phyloP scores from a whole-genome alignment of 2,797 vertebrate species.

The Esox masquinongy region DNA sequence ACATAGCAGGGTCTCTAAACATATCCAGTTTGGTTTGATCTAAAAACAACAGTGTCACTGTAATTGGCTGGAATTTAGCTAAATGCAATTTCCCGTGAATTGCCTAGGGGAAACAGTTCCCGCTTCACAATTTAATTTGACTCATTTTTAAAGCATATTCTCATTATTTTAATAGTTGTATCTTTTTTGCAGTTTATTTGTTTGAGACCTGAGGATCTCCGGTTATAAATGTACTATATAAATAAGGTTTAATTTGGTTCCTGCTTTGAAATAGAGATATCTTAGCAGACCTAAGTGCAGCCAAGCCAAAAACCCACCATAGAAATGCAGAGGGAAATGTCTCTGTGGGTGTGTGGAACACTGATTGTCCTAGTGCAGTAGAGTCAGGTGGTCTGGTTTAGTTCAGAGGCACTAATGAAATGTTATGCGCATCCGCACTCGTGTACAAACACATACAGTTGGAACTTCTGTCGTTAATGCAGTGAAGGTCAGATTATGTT shows the following conservation, averaged over 20 bases:
- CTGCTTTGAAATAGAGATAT: too few species aligned
- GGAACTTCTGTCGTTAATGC: too few species aligned
- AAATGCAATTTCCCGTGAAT: not conserved
- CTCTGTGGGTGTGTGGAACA: not conserved
- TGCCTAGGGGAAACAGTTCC: not conserved
- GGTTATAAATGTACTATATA: too few species aligned
- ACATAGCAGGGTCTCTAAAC: not conserved
- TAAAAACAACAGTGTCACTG: not conserved
- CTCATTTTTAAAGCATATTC: too few species aligned
- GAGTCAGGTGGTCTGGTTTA: constrained; percentile 23
- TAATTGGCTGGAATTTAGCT: not conserved
- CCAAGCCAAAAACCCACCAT: not conserved
- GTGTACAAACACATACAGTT: not conserved
- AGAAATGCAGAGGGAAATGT: too few species aligned
- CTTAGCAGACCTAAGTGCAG: too few species aligned
- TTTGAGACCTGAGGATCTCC: too few species aligned
- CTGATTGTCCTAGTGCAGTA: not conserved
- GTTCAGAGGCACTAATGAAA: constrained; percentile 24
- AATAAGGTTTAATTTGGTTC: too few species aligned
- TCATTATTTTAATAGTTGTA: too few species aligned
- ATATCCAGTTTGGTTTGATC: not conserved
- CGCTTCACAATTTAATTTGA: too few species aligned
- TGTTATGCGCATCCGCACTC: not conserved
- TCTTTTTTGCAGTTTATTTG: too few species aligned
- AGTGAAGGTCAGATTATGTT: too few species aligned